A percentile compares a stretch with the other conserved stretches of the same genome.
Conservation (phyloP, 2,888 invertebrate genomes). For the Sinodicranocentrus sp. region DNA sequence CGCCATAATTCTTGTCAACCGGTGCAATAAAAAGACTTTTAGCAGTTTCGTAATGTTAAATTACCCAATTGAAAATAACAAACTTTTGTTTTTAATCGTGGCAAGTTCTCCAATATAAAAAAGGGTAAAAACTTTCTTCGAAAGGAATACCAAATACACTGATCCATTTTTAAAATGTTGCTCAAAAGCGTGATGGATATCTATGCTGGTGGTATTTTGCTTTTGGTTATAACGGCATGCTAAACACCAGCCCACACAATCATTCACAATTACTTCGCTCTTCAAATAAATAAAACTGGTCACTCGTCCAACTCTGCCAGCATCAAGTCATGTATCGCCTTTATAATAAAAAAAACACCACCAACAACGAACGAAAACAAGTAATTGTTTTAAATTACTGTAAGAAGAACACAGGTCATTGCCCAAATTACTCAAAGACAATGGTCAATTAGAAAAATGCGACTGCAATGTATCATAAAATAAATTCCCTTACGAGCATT, state of each 20-base stretch:
- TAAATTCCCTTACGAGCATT: no score
- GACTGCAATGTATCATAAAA: not conserved
- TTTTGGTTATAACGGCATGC: no score
- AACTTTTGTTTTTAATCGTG: not conserved
- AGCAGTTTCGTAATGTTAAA: slow-evolving; percentile 50
- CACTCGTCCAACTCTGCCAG: not conserved
- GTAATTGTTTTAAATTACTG: not conserved
- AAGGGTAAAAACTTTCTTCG: slow-evolving; percentile 20
- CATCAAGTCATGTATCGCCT: not conserved
- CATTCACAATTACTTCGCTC: not conserved
- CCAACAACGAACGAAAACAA: slow-evolving; percentile 2
- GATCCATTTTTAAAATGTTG: slow-evolving; percentile 12
- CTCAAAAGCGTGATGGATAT: no score
- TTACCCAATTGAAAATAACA: slow-evolving; percentile 42
- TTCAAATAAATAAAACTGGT: not conserved
- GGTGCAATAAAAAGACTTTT: slow-evolving; percentile 34
- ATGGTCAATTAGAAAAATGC: slow-evolving; percentile 4
- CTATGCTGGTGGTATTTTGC: no score
- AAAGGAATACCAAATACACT: slow-evolving; percentile 28
- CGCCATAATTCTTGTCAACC: slow-evolving; percentile 39
- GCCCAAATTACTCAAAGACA: slow-evolving; percentile 28
- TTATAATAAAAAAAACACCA: not conserved
- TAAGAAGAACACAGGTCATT: slow-evolving; percentile 16
- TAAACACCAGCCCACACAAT: slow-evolving; percentile 22
- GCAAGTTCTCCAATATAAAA: not conserved